A percentile compares a stretch with the other conserved stretches of the same genome.
phyloP scores from a whole-genome alignment of 2,888 invertebrate species.

The Digitonthophagus gazella region DNA sequence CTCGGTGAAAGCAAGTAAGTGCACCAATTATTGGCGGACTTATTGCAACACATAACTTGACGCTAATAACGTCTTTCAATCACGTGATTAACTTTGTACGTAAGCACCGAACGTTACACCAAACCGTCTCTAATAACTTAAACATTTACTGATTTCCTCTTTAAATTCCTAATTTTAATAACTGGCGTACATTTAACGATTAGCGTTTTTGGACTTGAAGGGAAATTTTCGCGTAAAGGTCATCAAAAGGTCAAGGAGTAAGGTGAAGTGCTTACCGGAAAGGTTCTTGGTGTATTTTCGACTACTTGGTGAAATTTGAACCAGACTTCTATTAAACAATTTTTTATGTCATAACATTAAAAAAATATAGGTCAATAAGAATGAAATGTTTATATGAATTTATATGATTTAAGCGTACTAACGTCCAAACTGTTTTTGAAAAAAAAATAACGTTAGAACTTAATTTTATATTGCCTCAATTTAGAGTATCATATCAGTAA shows the following conservation, averaged over 20 bases:
- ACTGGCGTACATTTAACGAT: neutral
- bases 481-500: no score
- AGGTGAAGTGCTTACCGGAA: neutral
- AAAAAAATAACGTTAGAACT: no score
- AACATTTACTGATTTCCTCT: neutral
- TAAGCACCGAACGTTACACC: neutral
- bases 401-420: no score
- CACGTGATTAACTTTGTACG: neutral
- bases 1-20: neutral
- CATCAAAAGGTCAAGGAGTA: neutral
- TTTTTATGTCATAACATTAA: neutral
- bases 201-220: neutral
- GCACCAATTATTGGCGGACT: neutral
- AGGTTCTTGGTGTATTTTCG: neutral
- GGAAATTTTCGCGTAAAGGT: neutral
- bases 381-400: neutral
- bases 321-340: neutral
- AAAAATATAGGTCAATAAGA: neutral
- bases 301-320: neutral
- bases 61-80: neutral
- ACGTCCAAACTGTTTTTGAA: no score
- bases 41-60: neutral
- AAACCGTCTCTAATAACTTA: no score
- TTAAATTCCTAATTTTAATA: neutral
- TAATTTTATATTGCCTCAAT: no score